These are phyloP conservation scores for Chionodraco myersi DNA, from an alignment of 2,113 vertebrate genomes.

Conservation along the genomic window DNA sequence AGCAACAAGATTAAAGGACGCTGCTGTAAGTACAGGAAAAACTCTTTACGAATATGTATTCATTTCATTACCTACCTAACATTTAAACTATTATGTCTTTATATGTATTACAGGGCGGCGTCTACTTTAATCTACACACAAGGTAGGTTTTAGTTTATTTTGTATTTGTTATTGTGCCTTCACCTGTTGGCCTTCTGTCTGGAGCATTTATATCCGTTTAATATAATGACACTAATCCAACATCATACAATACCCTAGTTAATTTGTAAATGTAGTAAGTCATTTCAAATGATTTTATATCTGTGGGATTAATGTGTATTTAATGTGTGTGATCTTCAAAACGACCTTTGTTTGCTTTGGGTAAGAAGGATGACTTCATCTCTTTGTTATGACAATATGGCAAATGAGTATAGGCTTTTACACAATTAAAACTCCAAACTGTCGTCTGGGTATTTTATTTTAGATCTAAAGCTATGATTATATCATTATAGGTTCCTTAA, in stretches of 20 bases:
- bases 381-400: conserved; percentile 71
- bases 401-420: background rate
- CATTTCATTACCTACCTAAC: background rate
- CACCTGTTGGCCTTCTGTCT: conserved; percentile 57
- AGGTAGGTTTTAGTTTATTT: conserved; percentile 70
- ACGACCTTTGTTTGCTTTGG: conserved; percentile 73
- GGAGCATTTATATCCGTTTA: background rate
- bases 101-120: conserved; percentile 84
- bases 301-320: background rate
- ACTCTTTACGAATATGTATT: background rate
- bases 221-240: background rate
- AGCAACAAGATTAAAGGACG: conserved; percentile 84
- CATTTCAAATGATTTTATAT: background rate
- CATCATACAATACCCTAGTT: background rate
- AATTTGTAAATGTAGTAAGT: background rate
- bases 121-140: conserved; percentile 80
- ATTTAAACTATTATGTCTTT: conserved; percentile 29
- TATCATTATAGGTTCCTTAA: background rate
- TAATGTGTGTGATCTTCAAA: conserved; percentile 52
- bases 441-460: background rate
- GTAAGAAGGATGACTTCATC: conserved; percentile 63
- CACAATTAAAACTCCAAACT: background rate
- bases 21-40: conserved; percentile 84
- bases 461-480: background rate
- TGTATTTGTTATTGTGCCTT: background rate